A percentile compares a stretch with the other conserved stretches of the same genome.
Conservation (phyloP, 2,797 vertebrate species). For the Acipenser ruthenus region DNA sequence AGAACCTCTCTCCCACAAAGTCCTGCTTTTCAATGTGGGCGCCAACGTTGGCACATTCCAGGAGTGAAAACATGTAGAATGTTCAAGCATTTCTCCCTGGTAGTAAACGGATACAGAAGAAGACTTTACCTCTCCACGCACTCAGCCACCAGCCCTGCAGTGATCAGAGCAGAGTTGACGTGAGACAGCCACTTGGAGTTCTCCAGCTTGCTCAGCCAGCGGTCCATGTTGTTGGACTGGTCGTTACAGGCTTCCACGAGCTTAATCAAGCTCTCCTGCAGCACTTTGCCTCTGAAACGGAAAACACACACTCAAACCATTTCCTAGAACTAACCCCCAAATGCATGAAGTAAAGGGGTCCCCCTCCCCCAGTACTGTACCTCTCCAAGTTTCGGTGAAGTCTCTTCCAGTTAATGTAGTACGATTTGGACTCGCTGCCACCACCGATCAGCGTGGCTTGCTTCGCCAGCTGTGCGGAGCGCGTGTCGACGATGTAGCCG, state of each 20-base stretch:
- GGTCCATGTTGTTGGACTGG: conserved; percentile 56
- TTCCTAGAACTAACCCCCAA: background rate
- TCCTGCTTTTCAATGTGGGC: no score
- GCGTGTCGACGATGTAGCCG: conserved; percentile 70
- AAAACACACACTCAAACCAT: conserved; percentile 4
- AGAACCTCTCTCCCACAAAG: no score
- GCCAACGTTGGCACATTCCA: no score
- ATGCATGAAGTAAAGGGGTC: background rate
- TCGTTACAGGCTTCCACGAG: conserved; percentile 71
- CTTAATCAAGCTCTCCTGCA: conserved; percentile 71
- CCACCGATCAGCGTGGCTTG: conserved; percentile 65
- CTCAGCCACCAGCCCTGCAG: conserved; percentile 71
- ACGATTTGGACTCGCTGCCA: conserved; percentile 68
- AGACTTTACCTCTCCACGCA: conserved; percentile 70
- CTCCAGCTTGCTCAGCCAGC: conserved; percentile 77
- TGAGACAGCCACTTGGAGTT: conserved; percentile 77
- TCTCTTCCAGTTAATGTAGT: conserved; percentile 64
- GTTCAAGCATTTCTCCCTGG: no score
- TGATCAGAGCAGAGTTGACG: conserved; percentile 67
- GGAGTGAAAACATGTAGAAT: no score
- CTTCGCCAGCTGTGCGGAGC: conserved; percentile 68
- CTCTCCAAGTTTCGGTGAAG: conserved; percentile 72
- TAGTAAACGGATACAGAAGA: no score
- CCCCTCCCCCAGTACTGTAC: conserved; percentile 31
- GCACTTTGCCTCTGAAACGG: conserved; percentile 57